Evolutionary conservation across 2,113 vertebrate species (phyloP), one percentile per base, ranked within the genome.

Genomic region (Meles meles): DNA sequence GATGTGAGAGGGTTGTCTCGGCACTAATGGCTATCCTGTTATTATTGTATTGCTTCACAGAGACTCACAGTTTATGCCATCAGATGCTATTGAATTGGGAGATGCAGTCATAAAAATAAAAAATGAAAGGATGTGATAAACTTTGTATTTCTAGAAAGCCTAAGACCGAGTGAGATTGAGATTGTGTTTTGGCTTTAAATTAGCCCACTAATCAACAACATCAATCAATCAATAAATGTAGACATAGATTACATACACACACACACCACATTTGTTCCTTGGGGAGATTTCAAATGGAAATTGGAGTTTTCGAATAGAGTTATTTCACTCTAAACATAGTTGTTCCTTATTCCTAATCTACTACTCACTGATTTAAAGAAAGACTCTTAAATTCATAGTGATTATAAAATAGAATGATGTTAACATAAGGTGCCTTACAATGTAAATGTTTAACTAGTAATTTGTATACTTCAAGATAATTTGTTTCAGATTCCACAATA

Each of bases 81-180:
- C 69, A 96, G 52, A 92, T 83, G 92, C 81, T 88, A 25, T 92
- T 95, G 82, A 88, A 80, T 25, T 90, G 61, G 37, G 57, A 95
- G 27, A 37, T 31, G 5, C 3, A 81, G 9, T 82, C 34, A 52
- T n/a, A 85, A 88, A 92, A 49, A 63, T 94, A 20, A 79, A 83
- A 94, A 91, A 42, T 37, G 7, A 77, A 79, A 89, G 13, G 83
- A 44, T 34, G 17, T 67, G 18, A 79, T 67, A 83, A 93, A 34
- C 74, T 91, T 67, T 79, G 5, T 14, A 80, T 55, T 20, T 57
- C 69, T 37, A 25, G n/a, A 61, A 31, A 71, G 85, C 6, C 18
- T 93, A 88, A 92, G 15, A 93, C 2, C 9, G 55, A 74, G 15
- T 20, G 1, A 93, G 15, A 59, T 5, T 55, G 6, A 82, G 4